These are phyloP conservation scores for Mormyrus proboscirostris DNA, from an alignment of 2,797 vertebrate genomes.

Conservation along the genomic window DNA sequence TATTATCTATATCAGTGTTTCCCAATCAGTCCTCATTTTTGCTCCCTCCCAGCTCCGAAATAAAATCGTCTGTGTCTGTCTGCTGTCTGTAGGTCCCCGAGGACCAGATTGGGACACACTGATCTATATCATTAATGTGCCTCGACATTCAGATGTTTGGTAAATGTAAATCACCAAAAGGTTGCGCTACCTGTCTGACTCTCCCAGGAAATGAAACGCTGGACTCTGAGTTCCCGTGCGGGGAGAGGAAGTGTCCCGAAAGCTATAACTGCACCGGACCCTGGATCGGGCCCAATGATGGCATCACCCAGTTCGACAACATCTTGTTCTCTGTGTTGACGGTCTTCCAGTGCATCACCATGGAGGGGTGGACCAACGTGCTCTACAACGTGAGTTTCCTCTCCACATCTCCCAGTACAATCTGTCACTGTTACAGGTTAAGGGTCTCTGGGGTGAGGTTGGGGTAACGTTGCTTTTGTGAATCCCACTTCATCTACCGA, in stretches of 20 bases:
- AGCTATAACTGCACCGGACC: slow-evolving; percentile 70
- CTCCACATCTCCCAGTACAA: neutral
- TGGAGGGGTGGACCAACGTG: slow-evolving; percentile 98
- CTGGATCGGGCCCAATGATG: slow-evolving; percentile 94
- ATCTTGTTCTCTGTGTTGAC: slow-evolving; percentile 95
- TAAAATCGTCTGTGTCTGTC: neutral
- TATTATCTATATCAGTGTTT: neutral
- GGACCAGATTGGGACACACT: neutral
- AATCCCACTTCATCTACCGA: neutral
- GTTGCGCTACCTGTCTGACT: slow-evolving; percentile 1
- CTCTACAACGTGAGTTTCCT: slow-evolving; percentile 82
- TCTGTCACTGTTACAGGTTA: neutral
- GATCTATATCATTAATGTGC: neutral
- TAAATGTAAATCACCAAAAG: neutral
- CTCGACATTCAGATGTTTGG: neutral
- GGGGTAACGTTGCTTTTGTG: neutral
- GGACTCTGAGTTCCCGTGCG: slow-evolving; percentile 80
- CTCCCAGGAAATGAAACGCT: slow-evolving; percentile 56
- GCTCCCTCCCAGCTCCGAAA: neutral
- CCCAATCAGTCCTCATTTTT: neutral
- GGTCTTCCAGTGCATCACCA: slow-evolving; percentile 99
- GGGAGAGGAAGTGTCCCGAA: slow-evolving; percentile 74
- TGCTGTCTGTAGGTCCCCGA: neutral
- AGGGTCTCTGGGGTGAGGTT: neutral
- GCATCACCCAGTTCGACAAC: slow-evolving; percentile 99